A percentile compares a stretch with the other conserved stretches of the same genome.
Conservation (phyloP, 37 sponge, comb jelly and placozoan genomes). For the Crambe crambe region DNA sequence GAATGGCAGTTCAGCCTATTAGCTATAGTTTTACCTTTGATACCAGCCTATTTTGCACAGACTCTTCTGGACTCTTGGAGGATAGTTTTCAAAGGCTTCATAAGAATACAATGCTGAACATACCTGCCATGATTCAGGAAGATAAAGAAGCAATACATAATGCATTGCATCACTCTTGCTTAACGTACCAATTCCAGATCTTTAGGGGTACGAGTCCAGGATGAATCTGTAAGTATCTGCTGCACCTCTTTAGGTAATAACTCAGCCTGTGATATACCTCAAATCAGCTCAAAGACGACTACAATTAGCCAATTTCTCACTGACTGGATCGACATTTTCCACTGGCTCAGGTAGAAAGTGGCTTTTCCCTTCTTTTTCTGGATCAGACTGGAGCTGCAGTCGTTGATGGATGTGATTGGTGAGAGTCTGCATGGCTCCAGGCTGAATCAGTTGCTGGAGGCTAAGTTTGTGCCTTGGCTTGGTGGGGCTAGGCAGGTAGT, state of each 20-base stretch:
- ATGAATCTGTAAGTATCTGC: not conserved
- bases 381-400: not conserved
- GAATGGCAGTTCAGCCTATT: not conserved
- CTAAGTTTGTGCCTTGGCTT: not conserved
- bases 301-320: not conserved
- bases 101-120: slow-evolving; percentile 3
- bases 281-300: too few relatives aligned
- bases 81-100: slow-evolving; percentile 46
- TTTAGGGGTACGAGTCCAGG: slow-evolving; percentile 9
- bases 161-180: too few relatives aligned
- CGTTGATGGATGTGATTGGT: not conserved
- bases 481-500: not conserved
- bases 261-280: not conserved
- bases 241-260: not conserved
- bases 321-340: not conserved
- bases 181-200: not conserved
- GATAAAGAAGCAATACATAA: too few relatives aligned
- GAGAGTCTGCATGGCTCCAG: not conserved
- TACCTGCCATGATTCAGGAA: too few relatives aligned
- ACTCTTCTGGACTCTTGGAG: slow-evolving; percentile 28
- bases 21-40: slow-evolving; percentile 25
- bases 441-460: not conserved
- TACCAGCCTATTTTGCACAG: slow-evolving; percentile 61
- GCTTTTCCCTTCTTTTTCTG: not conserved
- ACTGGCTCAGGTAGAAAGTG: not conserved